Base-by-base conservation (phyloP, 2,888 invertebrate species). In the Galeopsomyia nigrocyanea region DNA sequence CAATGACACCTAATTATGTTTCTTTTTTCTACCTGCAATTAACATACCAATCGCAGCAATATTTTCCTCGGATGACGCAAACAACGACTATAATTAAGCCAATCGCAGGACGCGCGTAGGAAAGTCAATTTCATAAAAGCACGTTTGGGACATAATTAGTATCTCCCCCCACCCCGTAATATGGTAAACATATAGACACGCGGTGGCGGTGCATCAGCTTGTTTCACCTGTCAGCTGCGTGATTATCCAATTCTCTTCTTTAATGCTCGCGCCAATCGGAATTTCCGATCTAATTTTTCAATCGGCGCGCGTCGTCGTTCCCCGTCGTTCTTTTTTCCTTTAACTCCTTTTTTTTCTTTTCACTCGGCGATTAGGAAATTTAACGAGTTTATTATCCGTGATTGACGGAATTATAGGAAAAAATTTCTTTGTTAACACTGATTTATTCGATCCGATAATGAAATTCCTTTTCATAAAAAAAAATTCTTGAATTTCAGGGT, bases 401-500 rank as follows among this genome's bases (percentile, higher is more conserved):
- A 9, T 51, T 22, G 19, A 55, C n/a, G 55, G 19, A 5, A 55
- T 3, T 5, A 17, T 50, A 50, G 9, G 9, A 50, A 50, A 50
- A n/a, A n/a, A n/a, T 10, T 56, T 19, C 13, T 55, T 3, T 17
- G 19, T 19, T 19, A 55, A 55, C 13, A 21, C 3, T 10, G 19
- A 3, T 17, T 22, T 26, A 58, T 26, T 31, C 16, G 26, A n/a
- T n/a, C n/a, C n/a, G n/a, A n/a, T n/a, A n/a, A n/a, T n/a, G n/a
- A n/a, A n/a, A n/a, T n/a, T n/a, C n/a, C n/a, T n/a, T n/a, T n/a
- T n/a, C n/a, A n/a, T n/a, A n/a, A n/a, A n/a, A n/a, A n/a, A n/a
- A n/a, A n/a, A n/a, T n/a, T n/a, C n/a, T n/a, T n/a, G 31, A 31
- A 51, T 76, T 78, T 39, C 78, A 85, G 80, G 92, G 93, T 63